phyloP scores from a whole-genome alignment of 2,888 invertebrate genomes.

The Pristionchus entomophagus region DNA sequence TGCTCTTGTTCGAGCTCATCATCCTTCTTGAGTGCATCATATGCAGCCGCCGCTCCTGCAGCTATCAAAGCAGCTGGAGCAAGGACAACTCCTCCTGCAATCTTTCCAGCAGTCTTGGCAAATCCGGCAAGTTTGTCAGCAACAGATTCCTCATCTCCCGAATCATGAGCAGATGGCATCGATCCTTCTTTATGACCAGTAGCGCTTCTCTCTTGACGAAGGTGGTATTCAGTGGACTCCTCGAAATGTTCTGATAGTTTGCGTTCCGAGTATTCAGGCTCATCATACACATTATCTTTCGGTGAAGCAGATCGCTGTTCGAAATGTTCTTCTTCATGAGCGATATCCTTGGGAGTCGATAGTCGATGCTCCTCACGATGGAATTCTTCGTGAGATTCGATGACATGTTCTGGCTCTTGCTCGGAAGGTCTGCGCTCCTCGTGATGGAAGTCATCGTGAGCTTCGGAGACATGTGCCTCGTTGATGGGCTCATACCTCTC shows the following conservation, averaged over 20 bases:
- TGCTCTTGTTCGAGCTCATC: neutral
- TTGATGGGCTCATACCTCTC: neutral
- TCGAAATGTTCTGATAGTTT: neutral
- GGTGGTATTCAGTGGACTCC: slow-evolving; percentile 1
- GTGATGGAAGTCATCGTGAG: neutral
- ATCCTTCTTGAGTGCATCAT: slow-evolving; percentile 41
- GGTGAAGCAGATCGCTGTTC: slow-evolving; percentile 47
- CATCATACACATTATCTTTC: slow-evolving; percentile 50
- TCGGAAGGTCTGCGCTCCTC: slow-evolving; percentile 46
- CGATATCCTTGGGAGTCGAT: slow-evolving; percentile 51
- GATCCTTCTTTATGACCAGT: neutral
- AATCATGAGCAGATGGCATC: neutral
- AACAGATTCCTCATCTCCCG: slow-evolving; percentile 16
- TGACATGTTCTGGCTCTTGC: slow-evolving; percentile 47
- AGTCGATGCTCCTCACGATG: slow-evolving; percentile 34
- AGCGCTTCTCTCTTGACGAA: slow-evolving; percentile 28
- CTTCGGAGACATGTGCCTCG: neutral
- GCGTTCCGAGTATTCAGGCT: slow-evolving; percentile 38
- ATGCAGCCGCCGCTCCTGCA: slow-evolving; percentile 43
- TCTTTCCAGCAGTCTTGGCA: slow-evolving; percentile 52
- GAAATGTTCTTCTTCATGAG: slow-evolving; percentile 47
- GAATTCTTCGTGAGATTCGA: slow-evolving; percentile 39
- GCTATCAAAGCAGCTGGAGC: slow-evolving; percentile 50
- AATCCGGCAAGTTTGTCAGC: slow-evolving; percentile 36
- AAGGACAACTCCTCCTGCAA: slow-evolving; percentile 53